Base-by-base conservation (phyloP, 1,140 invertebrate species). In the Chrysoperla carnea region DNA sequence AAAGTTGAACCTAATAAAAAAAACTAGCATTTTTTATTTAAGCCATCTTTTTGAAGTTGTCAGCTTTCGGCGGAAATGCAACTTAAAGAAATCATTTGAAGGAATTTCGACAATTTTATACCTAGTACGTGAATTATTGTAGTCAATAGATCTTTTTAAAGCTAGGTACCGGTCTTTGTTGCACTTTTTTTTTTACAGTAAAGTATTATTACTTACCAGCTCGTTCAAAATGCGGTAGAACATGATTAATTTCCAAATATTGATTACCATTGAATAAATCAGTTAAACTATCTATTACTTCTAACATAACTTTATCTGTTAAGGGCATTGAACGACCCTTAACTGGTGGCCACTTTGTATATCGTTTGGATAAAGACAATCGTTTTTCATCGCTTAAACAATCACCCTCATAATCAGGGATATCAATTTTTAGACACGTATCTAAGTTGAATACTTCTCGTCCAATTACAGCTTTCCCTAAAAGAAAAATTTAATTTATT, bases 161-260 rank as follows among this genome's bases (percentile, higher is more conserved):
- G n/a, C n/a, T n/a, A n/a, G n/a, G n/a, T n/a, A n/a, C n/a, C n/a
- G n/a, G n/a, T n/a, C n/a, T n/a, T n/a, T n/a, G n/a, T n/a, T n/a
- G n/a, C n/a, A n/a, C n/a, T n/a, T n/a, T n/a, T n/a, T n/a, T n/a
- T n/a, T n/a, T n/a, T n/a, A n/a, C n/a, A n/a, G 17, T 23, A 23
- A 23, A 23, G 5, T 23, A 23, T 23, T 23, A 3, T 23, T 23
- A 3, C 17, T 23, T 46, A 64, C 68, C 68, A 43, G 59, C 52
- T 49, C 55, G 57, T 15, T 56, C 41, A 48, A 64, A 73, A 42
- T 78, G 70, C 2, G 75, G 75, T 48, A 77, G 52, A 36, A 75
- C 42, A 48, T 70, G 66, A 48, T 61, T 56, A 6, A 65, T 43
- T 43, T 52, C 44, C n/a, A 68, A 52, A 59, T 52, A 63, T 6